A percentile compares a stretch with the other conserved stretches of the same genome.
Conservation (phyloP, 2,113 vertebrate genomes). For the Picathartes gymnocephalus region DNA sequence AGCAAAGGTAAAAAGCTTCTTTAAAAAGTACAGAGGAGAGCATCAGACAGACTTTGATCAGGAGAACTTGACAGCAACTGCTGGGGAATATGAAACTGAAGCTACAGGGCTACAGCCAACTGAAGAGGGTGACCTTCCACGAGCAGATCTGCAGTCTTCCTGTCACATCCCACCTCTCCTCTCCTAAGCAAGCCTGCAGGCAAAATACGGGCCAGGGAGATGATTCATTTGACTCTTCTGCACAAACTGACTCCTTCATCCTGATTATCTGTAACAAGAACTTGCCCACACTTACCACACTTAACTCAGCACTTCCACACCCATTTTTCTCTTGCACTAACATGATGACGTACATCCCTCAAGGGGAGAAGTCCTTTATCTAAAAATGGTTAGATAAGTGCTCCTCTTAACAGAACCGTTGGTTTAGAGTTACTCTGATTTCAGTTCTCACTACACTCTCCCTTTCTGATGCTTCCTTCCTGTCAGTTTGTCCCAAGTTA, state of each 20-base stretch:
- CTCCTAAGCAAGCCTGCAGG: background rate
- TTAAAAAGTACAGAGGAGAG: background rate
- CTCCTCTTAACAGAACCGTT: background rate
- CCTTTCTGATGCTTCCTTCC: background rate
- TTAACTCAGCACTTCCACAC: background rate
- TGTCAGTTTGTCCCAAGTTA: background rate
- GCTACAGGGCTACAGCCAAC: background rate
- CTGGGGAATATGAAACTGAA: background rate
- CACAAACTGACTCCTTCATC: background rate
- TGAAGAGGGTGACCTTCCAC: background rate
- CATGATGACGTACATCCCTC: background rate
- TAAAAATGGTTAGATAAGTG: background rate
- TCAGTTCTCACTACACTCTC: background rate
- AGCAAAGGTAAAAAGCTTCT: background rate
- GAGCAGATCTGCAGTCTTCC: background rate
- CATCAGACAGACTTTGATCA: background rate
- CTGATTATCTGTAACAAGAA: background rate
- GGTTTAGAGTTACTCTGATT: background rate
- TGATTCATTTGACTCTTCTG: background rate
- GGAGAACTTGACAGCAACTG: background rate
- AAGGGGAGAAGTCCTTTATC: background rate
- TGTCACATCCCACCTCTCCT: background rate
- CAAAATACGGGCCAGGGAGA: accelerated
- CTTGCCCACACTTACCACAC: background rate
- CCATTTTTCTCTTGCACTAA: background rate